Evolutionary conservation across 2,888 invertebrate species (phyloP), one percentile per base, ranked within the genome.

Genomic region (Candidula unifasciata): DNA sequence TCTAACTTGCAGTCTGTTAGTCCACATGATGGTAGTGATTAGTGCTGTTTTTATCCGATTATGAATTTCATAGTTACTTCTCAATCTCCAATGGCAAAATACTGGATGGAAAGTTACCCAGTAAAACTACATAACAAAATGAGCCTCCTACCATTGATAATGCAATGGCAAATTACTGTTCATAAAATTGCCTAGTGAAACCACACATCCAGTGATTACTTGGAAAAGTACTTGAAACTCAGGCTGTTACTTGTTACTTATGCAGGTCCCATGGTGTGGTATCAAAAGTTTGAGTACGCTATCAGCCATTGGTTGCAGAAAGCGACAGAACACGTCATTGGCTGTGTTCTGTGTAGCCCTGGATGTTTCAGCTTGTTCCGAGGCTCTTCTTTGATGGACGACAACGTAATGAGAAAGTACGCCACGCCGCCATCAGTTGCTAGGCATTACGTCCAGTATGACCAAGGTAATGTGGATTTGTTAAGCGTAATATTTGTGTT

Each of bases 231-330:
- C n/a, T n/a, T n/a, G n/a, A n/a, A n/a, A n/a, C n/a, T n/a, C n/a
- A n/a, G n/a, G n/a, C n/a, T n/a, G n/a, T n/a, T n/a, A n/a, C 0
- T 54, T 74, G 0, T 0, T 74, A 8, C 5, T 54, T 27, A 44
- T 86, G 54, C 86, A 95, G 97, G 99, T 80, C 97, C 97, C 0
- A 98, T 99, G 98, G 98, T 98, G 86, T 99, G 99, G 98, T 99
- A 99, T 94, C 99, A 99, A 94, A 96, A 97, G 95, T 99, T 99
- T 94, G 99, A 99, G 94, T 99, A 99, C 93, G 99, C 99, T 73
- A 98, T 99, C 92, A 99, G 99, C 91, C 99, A 99, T 96, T 99
- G 99, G 99, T 96, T 99, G 92, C 99, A 99, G 95, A 99, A 99
- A 94, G 98, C 99, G 52, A 99, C 99, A 6, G 99, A 99, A 93